Evolutionary conservation across 2,888 invertebrate species (phyloP).

Genomic region (Agrilus cyanescens): DNA sequence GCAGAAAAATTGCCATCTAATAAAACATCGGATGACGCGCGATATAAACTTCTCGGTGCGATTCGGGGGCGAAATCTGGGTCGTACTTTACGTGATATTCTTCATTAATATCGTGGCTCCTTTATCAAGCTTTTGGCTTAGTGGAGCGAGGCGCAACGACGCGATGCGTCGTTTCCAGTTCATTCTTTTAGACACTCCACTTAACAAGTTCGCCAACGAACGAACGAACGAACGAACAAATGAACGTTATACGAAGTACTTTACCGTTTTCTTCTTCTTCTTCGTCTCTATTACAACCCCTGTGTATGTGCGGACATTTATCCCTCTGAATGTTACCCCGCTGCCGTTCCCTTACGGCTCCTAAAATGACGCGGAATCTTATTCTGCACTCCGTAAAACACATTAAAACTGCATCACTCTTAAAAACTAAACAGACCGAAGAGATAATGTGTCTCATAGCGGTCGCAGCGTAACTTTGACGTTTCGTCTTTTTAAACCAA

Average conservation of each 20-base stretch:
- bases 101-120: slow-evolving; percentile 13
- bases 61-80: no score
- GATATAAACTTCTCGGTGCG: no score
- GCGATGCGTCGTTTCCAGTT: slow-evolving; percentile 21
- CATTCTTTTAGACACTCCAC: slow-evolving; percentile 24
- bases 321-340: no score
- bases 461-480: no score
- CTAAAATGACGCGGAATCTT: slow-evolving; percentile 17
- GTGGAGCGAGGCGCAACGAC: slow-evolving; percentile 13
- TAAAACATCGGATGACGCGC: no score
- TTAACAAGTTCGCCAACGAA: slow-evolving; percentile 16
- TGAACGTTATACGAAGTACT: no score
- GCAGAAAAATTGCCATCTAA: no score
- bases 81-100: slow-evolving; percentile 6
- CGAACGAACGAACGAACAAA: slow-evolving; percentile 5
- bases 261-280: no score
- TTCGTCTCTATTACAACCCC: no score
- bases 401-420: slow-evolving; percentile 33
- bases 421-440: slow-evolving; percentile 32
- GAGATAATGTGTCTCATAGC: slow-evolving; percentile 27
- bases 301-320: no score
- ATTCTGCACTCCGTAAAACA: slow-evolving; percentile 22
- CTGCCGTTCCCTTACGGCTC: not conserved
- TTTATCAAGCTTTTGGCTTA: slow-evolving; percentile 14
- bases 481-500: no score